Percentiles rank a stretch among this genome's conserved stretches.
Conservation (phyloP, 1,140 invertebrate genomes). For the Latrodectus geometricus region DNA sequence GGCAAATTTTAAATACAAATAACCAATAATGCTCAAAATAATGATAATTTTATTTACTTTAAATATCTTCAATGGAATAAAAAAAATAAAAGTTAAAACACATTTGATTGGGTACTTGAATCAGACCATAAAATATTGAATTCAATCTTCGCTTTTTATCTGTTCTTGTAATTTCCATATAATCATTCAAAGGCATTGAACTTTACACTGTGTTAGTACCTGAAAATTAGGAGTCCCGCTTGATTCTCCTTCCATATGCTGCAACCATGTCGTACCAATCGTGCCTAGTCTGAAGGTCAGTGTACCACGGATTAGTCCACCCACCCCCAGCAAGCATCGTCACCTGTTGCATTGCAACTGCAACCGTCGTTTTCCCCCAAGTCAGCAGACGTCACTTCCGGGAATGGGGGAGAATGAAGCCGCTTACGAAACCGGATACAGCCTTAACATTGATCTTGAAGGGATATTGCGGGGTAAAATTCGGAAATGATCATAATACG, state of each 20-base stretch:
- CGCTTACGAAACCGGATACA: slow-evolving; percentile 41
- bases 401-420: slow-evolving; percentile 5
- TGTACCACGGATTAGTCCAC: slow-evolving; percentile 31
- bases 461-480: background rate
- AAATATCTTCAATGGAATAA: too few relatives aligned
- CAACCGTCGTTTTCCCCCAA: background rate
- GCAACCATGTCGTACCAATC: background rate
- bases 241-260: too few relatives aligned
- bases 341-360: slow-evolving; percentile 10
- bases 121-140: too few relatives aligned
- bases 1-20: too few relatives aligned
- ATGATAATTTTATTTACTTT: too few relatives aligned
- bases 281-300: slow-evolving; percentile 30
- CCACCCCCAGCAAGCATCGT: slow-evolving; percentile 1
- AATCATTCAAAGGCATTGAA: background rate
- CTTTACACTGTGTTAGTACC: background rate
- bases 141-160: too few relatives aligned
- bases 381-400: slow-evolving; percentile 44
- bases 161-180: too few relatives aligned
- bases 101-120: too few relatives aligned
- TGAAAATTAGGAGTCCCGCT: too few relatives aligned
- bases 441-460: background rate
- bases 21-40: too few relatives aligned
- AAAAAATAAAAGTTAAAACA: too few relatives aligned
- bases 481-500: background rate